A percentile compares a stretch with the other conserved stretches of the same genome.
These are phyloP conservation scores for Onychomys torridus DNA, from an alignment of 2,797 vertebrate genomes.

Conservation along the genomic window DNA sequence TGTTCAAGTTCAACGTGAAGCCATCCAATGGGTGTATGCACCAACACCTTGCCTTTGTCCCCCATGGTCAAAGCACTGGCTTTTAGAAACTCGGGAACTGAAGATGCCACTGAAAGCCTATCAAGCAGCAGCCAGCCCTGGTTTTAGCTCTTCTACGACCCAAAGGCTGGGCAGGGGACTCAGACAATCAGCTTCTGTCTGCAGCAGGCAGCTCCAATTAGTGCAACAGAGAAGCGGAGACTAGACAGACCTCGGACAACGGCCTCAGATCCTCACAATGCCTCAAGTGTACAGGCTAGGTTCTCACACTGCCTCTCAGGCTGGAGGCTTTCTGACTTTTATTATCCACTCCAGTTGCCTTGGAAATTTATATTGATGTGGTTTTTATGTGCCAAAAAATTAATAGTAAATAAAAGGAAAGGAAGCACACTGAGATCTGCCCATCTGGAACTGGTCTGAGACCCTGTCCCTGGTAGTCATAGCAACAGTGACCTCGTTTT, in stretches of 20 bases:
- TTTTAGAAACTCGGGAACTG: conserved; percentile 4
- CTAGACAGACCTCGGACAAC: background rate
- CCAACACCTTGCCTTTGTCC: background rate
- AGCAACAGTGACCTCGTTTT: background rate
- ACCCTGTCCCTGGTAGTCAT: background rate
- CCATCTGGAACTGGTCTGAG: background rate
- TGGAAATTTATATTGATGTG: conserved; percentile 34
- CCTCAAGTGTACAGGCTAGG: background rate
- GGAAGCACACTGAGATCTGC: background rate
- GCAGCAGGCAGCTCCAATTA: background rate
- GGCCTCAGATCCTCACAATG: background rate
- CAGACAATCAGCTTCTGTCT: background rate
- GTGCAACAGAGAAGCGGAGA: background rate
- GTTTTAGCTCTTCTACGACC: too few relatives aligned
- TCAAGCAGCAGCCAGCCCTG: background rate
- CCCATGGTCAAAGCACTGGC: background rate
- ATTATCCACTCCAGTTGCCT: background rate
- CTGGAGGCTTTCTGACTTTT: background rate
- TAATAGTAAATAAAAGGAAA: background rate
- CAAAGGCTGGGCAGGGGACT: background rate
- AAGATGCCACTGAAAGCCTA: background rate
- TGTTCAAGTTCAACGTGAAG: background rate
- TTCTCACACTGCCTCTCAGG: background rate
- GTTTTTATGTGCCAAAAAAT: conserved; percentile 29
- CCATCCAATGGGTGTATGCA: background rate